phyloP scores from a whole-genome alignment of 92 coral and sea anemone genomes.

The Desmophyllum pertusum region DNA sequence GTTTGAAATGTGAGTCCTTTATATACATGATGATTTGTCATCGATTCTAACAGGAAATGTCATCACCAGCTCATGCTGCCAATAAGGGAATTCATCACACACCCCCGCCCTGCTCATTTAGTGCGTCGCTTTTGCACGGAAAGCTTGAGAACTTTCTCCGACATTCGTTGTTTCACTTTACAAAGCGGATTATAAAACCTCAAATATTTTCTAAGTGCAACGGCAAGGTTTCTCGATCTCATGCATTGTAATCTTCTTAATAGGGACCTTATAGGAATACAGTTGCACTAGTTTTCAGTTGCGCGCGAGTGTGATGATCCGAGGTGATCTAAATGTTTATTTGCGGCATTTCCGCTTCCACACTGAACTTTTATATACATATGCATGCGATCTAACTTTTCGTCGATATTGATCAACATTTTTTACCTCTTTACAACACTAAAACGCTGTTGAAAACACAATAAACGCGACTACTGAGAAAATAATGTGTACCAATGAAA shows the following conservation, averaged over 20 bases:
- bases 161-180: neutral
- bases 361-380: neutral
- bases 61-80: slow-evolving; percentile 19
- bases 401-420: neutral
- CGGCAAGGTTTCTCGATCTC: neutral
- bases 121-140: neutral
- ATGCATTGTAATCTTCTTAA: neutral
- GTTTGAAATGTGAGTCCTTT: slow-evolving; percentile 14
- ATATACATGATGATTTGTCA: slow-evolving; percentile 1
- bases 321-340: neutral
- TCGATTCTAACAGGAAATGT: slow-evolving; percentile 30
- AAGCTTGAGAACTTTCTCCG: slow-evolving; percentile 18
- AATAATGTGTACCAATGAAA: no score
- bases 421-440: no score
- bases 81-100: slow-evolving; percentile 11
- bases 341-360: neutral
- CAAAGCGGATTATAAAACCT: slow-evolving; percentile 12
- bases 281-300: no score
- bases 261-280: no score
- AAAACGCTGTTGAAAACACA: no score
- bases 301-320: no score
- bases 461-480: no score
- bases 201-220: neutral
- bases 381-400: no score
- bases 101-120: neutral